phyloP scores from a whole-genome alignment of 2,797 vertebrate species.

The Percopsis omiscomaycus region DNA sequence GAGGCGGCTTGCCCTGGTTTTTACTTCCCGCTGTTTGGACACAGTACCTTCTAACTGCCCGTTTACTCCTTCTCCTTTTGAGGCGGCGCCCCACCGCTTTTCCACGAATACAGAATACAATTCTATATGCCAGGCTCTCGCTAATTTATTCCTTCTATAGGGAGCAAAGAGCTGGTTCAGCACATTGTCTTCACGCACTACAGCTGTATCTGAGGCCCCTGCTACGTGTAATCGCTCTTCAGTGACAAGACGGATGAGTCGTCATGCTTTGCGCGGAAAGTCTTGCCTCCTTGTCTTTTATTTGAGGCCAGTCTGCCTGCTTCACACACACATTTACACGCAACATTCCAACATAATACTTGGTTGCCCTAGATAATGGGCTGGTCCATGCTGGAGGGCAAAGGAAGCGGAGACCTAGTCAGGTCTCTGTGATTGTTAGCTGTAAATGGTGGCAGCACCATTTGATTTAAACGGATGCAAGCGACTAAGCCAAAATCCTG shows the following conservation, averaged over 20 bases:
- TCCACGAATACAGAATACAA: slow-evolving; percentile 55
- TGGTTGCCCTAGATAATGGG: slow-evolving; percentile 39
- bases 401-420: slow-evolving; percentile 23
- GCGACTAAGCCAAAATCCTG: slow-evolving; percentile 4
- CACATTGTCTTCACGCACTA: slow-evolving; percentile 66
- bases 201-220: slow-evolving; percentile 66
- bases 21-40: slow-evolving; percentile 20
- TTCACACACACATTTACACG: neutral
- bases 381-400: slow-evolving; percentile 33
- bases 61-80: slow-evolving; percentile 22
- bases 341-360: neutral
- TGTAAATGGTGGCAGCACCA: slow-evolving; percentile 13
- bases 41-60: slow-evolving; percentile 20
- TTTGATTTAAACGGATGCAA: slow-evolving; percentile 21
- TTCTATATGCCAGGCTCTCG: slow-evolving; percentile 55
- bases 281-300: slow-evolving; percentile 59
- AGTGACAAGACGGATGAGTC: slow-evolving; percentile 74
- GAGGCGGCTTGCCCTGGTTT: slow-evolving; percentile 26
- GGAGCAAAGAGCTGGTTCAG: slow-evolving; percentile 68
- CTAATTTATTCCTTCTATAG: slow-evolving; percentile 70
- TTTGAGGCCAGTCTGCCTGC: slow-evolving; percentile 45
- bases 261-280: slow-evolving; percentile 67
- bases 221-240: slow-evolving; percentile 73
- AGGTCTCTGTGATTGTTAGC: slow-evolving; percentile 25
- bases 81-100: slow-evolving; percentile 32